Percentiles rank a stretch among this genome's conserved stretches.
These are phyloP conservation scores for Folsomia manolachei DNA, from an alignment of 2,888 invertebrate species.

Conservation along the genomic window DNA sequence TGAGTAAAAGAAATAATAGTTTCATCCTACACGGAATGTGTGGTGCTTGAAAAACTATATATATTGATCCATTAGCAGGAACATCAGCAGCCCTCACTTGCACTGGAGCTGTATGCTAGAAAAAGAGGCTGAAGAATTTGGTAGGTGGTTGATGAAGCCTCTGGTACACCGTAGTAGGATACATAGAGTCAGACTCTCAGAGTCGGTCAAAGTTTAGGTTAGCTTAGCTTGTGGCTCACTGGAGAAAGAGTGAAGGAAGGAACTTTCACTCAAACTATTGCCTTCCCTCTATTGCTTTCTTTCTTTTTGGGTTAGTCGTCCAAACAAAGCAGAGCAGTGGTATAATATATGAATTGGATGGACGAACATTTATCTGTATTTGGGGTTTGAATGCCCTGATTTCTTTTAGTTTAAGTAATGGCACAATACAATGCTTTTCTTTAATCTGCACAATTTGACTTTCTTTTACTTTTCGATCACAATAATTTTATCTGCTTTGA, in stretches of 20 bases:
- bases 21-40: not conserved
- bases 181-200: not conserved
- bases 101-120: not conserved
- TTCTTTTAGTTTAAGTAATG: no score
- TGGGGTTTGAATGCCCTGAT: not conserved
- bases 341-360: not conserved
- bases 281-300: not conserved
- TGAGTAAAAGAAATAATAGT: conserved; percentile 7
- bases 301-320: not conserved
- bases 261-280: not conserved
- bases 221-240: not conserved
- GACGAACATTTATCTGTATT: not conserved
- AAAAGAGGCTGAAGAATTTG: not conserved
- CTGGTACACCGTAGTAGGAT: no score
- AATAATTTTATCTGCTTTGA: no score
- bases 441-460: no score
- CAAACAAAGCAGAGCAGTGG: not conserved
- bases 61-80: conserved; percentile 40
- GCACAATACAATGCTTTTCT: no score
- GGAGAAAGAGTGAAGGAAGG: not conserved
- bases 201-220: not conserved
- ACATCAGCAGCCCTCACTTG: no score
- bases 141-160: no score
- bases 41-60: conserved; percentile 29
- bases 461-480: no score